Base-by-base conservation (phyloP, 2,797 vertebrate genomes). In the Cephalopachus bancanus region DNA sequence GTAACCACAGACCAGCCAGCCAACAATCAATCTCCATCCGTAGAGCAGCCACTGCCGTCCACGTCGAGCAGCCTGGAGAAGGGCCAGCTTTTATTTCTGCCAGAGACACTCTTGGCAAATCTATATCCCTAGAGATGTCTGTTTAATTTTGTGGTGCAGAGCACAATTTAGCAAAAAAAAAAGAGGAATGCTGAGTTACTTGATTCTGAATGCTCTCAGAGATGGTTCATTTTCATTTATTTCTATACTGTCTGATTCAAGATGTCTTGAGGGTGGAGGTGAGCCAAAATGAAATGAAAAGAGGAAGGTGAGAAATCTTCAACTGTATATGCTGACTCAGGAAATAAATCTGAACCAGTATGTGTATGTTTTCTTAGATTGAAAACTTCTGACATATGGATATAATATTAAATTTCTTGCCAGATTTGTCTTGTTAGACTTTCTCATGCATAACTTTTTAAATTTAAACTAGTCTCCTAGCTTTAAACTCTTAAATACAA, bases 141-240 rank as follows among this genome's bases (percentile, higher is more conserved):
- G 96, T 97, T 97, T 98, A 97, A 98, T 98, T 98, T 98, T 97
- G 98, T 98, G 98, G 98, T 98, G 97, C 51, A 96, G 92, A 94
- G 92, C 76, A 91, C 93, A 95, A 96, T 93, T 98, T 97, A 94
- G 94, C 97, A 37, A 95, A 97, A 98, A 97, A 97, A 96, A 78
- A 96, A 95, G 94, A 98, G 88, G 93, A 95, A 97, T 98, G 97
- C 98, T 84, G 97, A 97, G 97, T 97, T 98, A 85, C 95, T 95
- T 64, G 51, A 97, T 90, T 98, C 95, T 98, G 55, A 96, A 81
- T 93, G 94, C 85, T 88, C 92, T 97, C 83, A 81, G 90, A 97
- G 96, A 91, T 81, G 81, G 85, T 91, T 93, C 87, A 72, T 97
- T 88, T 81, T 80, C 74, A 91, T 96, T 98, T 93, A 55, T 97